Base-by-base conservation (phyloP, 2,888 invertebrate genomes). In the Microplitis deprimator region DNA sequence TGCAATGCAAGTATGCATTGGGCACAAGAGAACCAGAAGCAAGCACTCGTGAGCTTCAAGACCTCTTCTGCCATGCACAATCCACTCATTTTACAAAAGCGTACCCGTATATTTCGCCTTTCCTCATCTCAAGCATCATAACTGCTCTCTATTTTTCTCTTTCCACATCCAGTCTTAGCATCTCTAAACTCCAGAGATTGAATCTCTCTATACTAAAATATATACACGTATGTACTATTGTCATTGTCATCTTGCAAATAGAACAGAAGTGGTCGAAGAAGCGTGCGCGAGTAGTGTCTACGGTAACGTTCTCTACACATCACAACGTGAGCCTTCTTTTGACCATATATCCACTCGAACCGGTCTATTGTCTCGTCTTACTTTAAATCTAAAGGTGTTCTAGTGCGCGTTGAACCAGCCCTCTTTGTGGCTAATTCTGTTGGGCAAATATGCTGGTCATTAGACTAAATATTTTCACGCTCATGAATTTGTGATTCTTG, bases 361-460 rank as follows among this genome's bases (percentile, higher is more conserved):
- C 10, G 60, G 29, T 5, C 20, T 69, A 20, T 20, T 60, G 10
- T 70, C n/a, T 8, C 29, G 16, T 39, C 38, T 17, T 39, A 6
- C n/a, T 13, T 13, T 6, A 10, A n/a, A 20, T 17, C 5, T 59
- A 20, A 61, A 50, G 50, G 50, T 50, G 50, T 50, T 50, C 13
- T 50, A 13, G 50, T 50, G 13, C 8, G 10, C 50, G 50, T 13
- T 50, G 10, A 50, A 8, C 50, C 50, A 13, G 50, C 70, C 59
- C 13, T 81, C 81, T 84, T 83, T 83, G 85, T 82, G 84, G 85
- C 81, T 81, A 82, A 82, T 83, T 81, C 80, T 84, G 86, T 85
- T 84, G 85, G 82, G 81, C 82, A 86, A 87, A 87, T 83, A 88
- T 88, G 88, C 81, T 84, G 88, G 88, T 87, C 87, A 87, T 88